A percentile compares a stretch with the other conserved stretches of the same genome.
phyloP scores from a whole-genome alignment of 2,888 invertebrate genomes.

The Hirtodrosophila duncani region DNA sequence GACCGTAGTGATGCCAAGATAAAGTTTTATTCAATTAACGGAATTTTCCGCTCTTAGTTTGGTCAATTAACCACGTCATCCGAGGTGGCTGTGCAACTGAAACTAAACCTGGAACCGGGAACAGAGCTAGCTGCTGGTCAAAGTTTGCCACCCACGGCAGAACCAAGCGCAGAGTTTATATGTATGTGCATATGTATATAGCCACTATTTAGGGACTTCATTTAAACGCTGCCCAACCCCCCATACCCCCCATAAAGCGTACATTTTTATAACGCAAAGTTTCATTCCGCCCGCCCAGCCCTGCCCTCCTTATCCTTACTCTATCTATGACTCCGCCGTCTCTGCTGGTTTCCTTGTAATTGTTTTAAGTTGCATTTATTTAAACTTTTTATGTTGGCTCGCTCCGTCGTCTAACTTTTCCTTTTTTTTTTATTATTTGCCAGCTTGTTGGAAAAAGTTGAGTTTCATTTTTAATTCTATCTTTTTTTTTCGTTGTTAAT shows the following conservation, averaged over 20 bases:
- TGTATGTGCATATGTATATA: not conserved
- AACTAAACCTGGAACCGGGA: too few relatives aligned
- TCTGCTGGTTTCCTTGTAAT: constrained; percentile 56
- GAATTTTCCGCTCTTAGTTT: constrained; percentile 15
- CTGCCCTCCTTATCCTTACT: not conserved
- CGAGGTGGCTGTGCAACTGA: too few relatives aligned
- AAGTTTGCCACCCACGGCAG: constrained; percentile 31
- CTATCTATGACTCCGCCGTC: constrained; percentile 20
- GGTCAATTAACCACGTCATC: constrained; percentile 56
- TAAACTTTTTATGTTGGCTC: constrained; percentile 47
- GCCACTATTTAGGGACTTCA: constrained; percentile 50
- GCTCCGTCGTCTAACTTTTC: constrained; percentile 53
- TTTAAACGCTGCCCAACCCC: constrained; percentile 38
- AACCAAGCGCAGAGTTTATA: not conserved
- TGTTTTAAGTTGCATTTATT: constrained; percentile 69
- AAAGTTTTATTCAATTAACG: constrained; percentile 57
- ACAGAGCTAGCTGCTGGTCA: constrained; percentile 23
- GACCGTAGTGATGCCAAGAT: constrained; percentile 12
- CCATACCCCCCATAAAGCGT: constrained; percentile 32
- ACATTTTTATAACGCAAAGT: constrained; percentile 39
- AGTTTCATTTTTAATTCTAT: constrained; percentile 3
- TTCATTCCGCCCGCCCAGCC: constrained; percentile 20
- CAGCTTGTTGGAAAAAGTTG: too few relatives aligned
- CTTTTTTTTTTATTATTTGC: constrained; percentile 21
- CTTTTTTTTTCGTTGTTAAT: constrained; percentile 54